Base-by-base conservation (phyloP, 2,113 vertebrate genomes). In the Lynx canadensis region DNA sequence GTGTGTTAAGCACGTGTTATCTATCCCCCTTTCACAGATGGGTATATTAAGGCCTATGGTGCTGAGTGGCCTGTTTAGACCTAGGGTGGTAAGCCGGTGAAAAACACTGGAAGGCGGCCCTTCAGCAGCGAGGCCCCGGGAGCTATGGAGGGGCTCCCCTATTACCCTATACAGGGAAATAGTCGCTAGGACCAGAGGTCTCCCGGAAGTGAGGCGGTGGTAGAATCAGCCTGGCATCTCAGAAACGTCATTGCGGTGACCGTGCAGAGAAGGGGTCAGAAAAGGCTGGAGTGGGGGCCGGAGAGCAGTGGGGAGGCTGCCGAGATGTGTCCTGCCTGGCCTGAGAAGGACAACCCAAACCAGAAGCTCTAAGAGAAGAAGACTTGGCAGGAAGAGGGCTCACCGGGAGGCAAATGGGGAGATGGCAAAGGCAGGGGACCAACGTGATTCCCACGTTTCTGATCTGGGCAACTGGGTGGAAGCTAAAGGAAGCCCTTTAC, bases 351-450 rank as follows among this genome's bases (percentile, higher is more conserved):
- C 5, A 29, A 29, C 25, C 50, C 4, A 21, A 23, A 7, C 15
- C 69, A 11, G 27, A 10, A 36, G 65, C n/a, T 86, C 38, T 4
- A 9, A 12, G 31, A 31, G 71, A 21, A 84, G 27, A 52, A n/a
- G 48, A 19, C 5, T 0, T 9, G 14, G 33, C 65, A 27, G 91
- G 25, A 27, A 41, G 12, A 7, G 65, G 81, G 1, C 2, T 23
- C 81, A 0, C 7, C 16, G 55, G 5, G 2, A 1, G 8, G 16
- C 2, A 0, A 31, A 4, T 0, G 1, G 1, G 3, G 23, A 7
- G 50, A 11, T 7, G 21, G 18, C 45, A 27, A 5, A 38, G 10
- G 36, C 25, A 3, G 1, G 71, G 29, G 78, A 31, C 7, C 0
- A 27, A 41, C 3, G 1, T 0, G 18, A 15, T 36, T 27, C n/a